A percentile compares a stretch with the other conserved stretches of the same genome.
These are phyloP conservation scores for Drosophila varians DNA, from an alignment of 1,140 invertebrate genomes.

Conservation along the genomic window DNA sequence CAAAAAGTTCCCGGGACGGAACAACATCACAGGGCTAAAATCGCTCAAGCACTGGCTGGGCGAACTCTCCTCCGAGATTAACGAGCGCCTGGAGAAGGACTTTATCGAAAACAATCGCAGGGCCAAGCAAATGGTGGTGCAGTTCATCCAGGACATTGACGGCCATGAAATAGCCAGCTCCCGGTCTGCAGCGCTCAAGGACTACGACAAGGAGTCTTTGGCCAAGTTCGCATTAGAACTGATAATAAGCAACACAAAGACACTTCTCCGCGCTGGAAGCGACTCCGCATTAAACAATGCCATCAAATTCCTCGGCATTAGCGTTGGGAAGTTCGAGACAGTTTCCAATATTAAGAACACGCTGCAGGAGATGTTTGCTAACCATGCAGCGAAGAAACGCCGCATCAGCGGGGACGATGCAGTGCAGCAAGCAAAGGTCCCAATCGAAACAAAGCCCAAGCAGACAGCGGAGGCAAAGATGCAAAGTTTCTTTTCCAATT, in stretches of 20 bases:
- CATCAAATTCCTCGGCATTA: slow-evolving; percentile 89
- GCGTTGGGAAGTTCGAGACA: slow-evolving; percentile 90
- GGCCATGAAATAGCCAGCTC: slow-evolving; percentile 87
- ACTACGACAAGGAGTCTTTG: slow-evolving; percentile 86
- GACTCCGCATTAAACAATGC: slow-evolving; percentile 84
- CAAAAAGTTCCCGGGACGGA: slow-evolving; percentile 95
- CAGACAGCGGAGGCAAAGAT: slow-evolving; percentile 53
- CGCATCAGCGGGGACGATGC: slow-evolving; percentile 48
- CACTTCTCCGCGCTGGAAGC: slow-evolving; percentile 68
- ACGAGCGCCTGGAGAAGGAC: slow-evolving; percentile 93
- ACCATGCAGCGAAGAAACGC: slow-evolving; percentile 70
- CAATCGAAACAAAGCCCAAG: slow-evolving; percentile 41
- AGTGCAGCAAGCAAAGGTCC: slow-evolving; percentile 9
- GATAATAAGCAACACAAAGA: slow-evolving; percentile 85
- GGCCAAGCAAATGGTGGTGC: slow-evolving; percentile 87
- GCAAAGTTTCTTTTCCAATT: slow-evolving; percentile 64
- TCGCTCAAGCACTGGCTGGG: slow-evolving; percentile 92
- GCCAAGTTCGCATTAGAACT: slow-evolving; percentile 86
- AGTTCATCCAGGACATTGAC: slow-evolving; percentile 86
- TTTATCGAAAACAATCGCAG: slow-evolving; percentile 88
- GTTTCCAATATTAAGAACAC: slow-evolving; percentile 85
- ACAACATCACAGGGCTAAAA: slow-evolving; percentile 88
- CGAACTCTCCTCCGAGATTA: slow-evolving; percentile 92
- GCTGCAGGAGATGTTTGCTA: slow-evolving; percentile 77
- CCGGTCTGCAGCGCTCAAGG: slow-evolving; percentile 79